Evolutionary conservation across 2,797 vertebrate species (phyloP).

Genomic region (Lepilemur septentrionalis): DNA sequence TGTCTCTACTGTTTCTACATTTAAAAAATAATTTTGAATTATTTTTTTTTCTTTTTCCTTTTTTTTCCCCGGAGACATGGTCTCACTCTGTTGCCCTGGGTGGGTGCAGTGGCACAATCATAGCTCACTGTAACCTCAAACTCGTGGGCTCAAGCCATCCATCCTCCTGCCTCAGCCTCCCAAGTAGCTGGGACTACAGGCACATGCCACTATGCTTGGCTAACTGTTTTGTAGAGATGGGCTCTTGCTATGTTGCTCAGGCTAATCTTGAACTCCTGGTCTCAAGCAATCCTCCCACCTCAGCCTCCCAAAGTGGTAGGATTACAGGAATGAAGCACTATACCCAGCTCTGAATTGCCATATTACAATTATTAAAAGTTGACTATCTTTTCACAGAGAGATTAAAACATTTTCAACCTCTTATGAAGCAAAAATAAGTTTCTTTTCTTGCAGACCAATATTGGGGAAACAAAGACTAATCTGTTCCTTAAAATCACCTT

Average conservation of each 20-base stretch:
- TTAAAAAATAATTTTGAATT: not conserved
- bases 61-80: not conserved
- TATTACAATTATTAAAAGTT: not conserved
- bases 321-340: not conserved
- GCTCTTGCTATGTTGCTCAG: not conserved
- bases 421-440: not conserved
- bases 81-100: not conserved
- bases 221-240: not conserved
- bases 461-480: not conserved
- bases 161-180: not conserved
- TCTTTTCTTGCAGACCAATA: not conserved
- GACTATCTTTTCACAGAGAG: not conserved
- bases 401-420: slow-evolving; percentile 1
- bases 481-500: not conserved
- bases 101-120: not conserved
- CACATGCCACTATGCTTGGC: not conserved
- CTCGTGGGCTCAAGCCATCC: not conserved
- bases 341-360: not conserved
- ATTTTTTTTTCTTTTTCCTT: not conserved
- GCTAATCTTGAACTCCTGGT: not conserved
- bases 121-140: not conserved
- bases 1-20: not conserved
- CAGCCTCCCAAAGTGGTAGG: not conserved
- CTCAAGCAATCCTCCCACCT: not conserved
- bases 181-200: not conserved